These are phyloP conservation scores for Liolophura sinensis DNA, from an alignment of 1,140 invertebrate genomes.

Conservation along the genomic window DNA sequence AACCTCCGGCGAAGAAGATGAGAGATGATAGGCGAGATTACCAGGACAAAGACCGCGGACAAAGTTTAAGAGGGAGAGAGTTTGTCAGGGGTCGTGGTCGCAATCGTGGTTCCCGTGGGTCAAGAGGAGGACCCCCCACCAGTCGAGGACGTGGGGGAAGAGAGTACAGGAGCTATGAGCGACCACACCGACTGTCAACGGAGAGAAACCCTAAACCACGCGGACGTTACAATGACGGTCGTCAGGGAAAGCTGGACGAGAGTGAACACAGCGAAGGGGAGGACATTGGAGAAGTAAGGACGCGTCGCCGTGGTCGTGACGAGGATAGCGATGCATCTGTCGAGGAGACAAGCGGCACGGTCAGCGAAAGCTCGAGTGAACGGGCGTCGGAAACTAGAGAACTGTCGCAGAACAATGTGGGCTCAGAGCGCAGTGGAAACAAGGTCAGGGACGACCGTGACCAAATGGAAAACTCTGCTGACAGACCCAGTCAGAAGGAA, in stretches of 20 bases:
- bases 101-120: constrained; percentile 25
- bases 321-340: constrained; percentile 55
- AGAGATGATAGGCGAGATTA: constrained; percentile 23
- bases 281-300: constrained; percentile 23
- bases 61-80: constrained; percentile 44
- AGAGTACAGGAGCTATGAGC: constrained; percentile 33
- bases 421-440: constrained; percentile 1
- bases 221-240: neutral
- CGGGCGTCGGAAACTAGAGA: constrained; percentile 29
- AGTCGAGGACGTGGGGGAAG: constrained; percentile 31
- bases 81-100: constrained; percentile 48
- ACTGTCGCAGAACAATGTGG: no score
- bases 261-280: constrained; percentile 39
- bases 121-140: constrained; percentile 15
- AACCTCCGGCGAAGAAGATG: constrained; percentile 32
- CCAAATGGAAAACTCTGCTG: no score
- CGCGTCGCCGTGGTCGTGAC: constrained; percentile 39
- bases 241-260: constrained; percentile 17
- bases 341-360: constrained; percentile 47
- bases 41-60: constrained; percentile 32
- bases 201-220: no score
- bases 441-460: constrained; percentile 14
- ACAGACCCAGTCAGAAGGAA: no score
- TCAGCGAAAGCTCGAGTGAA: constrained; percentile 36
- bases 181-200: constrained; percentile 6